These are phyloP conservation scores for Caranx melampygus DNA, from an alignment of 2,113 vertebrate genomes.

Conservation along the genomic window DNA sequence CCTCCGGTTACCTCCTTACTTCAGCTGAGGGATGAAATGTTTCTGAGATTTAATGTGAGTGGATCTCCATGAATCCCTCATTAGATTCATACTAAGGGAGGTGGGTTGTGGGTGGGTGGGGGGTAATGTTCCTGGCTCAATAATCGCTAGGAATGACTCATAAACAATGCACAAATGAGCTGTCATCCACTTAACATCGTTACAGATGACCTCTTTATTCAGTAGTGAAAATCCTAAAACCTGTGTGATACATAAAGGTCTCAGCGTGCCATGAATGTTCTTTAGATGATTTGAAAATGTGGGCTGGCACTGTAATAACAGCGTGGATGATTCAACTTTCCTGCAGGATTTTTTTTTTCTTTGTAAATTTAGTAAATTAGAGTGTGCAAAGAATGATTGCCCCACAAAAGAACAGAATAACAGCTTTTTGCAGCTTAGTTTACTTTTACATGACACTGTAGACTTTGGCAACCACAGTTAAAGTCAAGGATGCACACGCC, in stretches of 20 bases:
- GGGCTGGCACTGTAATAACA: not conserved
- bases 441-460: not conserved
- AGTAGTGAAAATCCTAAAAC: conserved; percentile 14
- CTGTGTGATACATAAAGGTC: conserved; percentile 4
- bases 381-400: not conserved
- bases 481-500: conserved; percentile 10
- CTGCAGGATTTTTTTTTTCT: not conserved
- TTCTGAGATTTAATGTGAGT: conserved; percentile 44
- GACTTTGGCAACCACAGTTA: not conserved
- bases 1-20: not conserved
- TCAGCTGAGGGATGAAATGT: conserved; percentile 27
- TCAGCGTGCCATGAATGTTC: not conserved
- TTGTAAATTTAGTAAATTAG: not conserved
- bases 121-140: conserved; percentile 32
- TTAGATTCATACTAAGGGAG: conserved; percentile 33
- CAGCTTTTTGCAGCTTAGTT: not conserved
- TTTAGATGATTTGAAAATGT: conserved; percentile 12
- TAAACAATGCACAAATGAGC: conserved; percentile 55
- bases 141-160: conserved; percentile 49
- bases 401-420: not conserved
- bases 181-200: conserved; percentile 43
- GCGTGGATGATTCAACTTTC: not conserved
- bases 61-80: conserved; percentile 34
- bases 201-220: conserved; percentile 47
- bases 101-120: not conserved